Base-by-base conservation (phyloP, 2,113 vertebrate species). In the Acrocephalus arundinaceus region DNA sequence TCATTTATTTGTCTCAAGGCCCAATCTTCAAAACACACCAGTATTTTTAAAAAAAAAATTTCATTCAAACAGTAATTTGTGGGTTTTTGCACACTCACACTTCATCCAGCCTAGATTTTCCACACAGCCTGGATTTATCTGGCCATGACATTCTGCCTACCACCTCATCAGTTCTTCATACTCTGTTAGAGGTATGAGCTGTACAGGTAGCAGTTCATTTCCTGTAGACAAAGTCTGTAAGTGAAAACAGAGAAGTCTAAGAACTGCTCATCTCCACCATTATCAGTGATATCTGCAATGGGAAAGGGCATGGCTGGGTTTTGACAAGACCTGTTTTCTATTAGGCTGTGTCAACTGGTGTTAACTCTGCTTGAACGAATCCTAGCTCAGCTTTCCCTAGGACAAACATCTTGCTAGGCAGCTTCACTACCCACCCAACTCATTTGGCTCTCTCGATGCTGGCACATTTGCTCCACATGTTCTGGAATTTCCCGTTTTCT, bases 401-500 rank as follows among this genome's bases (percentile, higher is more conserved):
- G 74, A 87, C 6, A 54, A 95, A 65, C 61, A 48, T 35, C 90
- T 83, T 5, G 14, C 75, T 6, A 30, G 39, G 84, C 95, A 87
- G 61, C 95, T 86, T 93, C 19, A 2, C n/a, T 45, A 93, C 65
- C 83, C 76, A 74, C 83, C 28, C 91, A 68, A 3, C 83, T 75
- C 86, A 58, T 92, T 67, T 89, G 76, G 7, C 72, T 93, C 48
- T 30, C 54, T 46, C 6, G 55, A 16, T 39, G 48, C 83, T 94
- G 94, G 95, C 93, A 93, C 91, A 81, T 89, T 59, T 25, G 31
- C 86, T 81, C 43, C 72, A 2, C 8, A 0, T 41, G 76, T 89
- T 97, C 95, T 87, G 96, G 96, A 96, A 96, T 90, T 94, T 94
- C 95, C 96, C 73, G 93, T 96, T 96, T 96, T 94, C 94, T 78